A percentile compares a stretch with the other conserved stretches of the same genome.
These are phyloP conservation scores for Agonopterix heracliana DNA, from an alignment of 2,888 invertebrate genomes.

Conservation along the genomic window DNA sequence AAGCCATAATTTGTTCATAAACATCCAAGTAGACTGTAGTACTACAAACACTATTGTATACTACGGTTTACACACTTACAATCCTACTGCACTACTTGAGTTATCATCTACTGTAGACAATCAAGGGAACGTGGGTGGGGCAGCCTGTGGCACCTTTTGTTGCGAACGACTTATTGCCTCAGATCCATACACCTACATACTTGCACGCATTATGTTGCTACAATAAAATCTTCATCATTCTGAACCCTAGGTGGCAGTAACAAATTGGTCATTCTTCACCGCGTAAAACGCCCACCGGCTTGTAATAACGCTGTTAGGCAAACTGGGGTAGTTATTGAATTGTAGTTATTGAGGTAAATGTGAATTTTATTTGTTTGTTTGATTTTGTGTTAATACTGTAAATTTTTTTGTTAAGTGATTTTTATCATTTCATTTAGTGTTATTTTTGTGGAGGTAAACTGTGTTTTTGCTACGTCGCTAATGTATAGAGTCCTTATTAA, in stretches of 20 bases:
- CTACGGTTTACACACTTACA: slow-evolving; percentile 18
- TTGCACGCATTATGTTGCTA: slow-evolving; percentile 38
- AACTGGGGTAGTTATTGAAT: background rate
- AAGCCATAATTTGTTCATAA: too few relatives aligned
- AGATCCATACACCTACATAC: slow-evolving; percentile 42
- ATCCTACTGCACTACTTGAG: slow-evolving; percentile 27
- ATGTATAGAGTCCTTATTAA: too few relatives aligned
- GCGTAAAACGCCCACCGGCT: slow-evolving; percentile 46
- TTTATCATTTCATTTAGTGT: too few relatives aligned
- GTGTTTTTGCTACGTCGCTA: too few relatives aligned
- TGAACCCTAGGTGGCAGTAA: slow-evolving; percentile 45
- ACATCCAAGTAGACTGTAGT: too few relatives aligned
- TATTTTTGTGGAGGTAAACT: too few relatives aligned
- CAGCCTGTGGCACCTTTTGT: slow-evolving; percentile 45
- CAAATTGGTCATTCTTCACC: slow-evolving; percentile 63
- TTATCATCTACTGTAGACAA: slow-evolving; percentile 42
- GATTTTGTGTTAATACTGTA: too few relatives aligned
- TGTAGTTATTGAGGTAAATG: background rate
- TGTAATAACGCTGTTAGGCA: slow-evolving; percentile 8
- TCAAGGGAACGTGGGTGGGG: slow-evolving; percentile 45
- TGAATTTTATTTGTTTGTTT: background rate
- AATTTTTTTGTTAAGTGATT: too few relatives aligned
- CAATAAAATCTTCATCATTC: slow-evolving; percentile 64
- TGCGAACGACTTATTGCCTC: slow-evolving; percentile 49
- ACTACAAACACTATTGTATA: background rate